Base-by-base conservation (phyloP, 2,888 invertebrate genomes). In the Clepsis dumicolana region DNA sequence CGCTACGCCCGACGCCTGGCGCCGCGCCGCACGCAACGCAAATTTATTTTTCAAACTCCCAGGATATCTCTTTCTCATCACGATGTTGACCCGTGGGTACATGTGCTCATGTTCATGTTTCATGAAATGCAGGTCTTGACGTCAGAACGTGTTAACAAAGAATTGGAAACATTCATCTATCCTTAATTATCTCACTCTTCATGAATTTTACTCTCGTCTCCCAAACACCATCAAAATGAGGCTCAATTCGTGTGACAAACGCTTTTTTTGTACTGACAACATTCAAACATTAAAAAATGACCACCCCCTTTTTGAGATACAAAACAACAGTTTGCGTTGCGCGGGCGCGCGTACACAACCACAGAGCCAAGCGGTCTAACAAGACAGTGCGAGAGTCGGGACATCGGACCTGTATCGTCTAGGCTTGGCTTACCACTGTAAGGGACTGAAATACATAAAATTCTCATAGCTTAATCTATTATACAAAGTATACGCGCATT, bases 291-390 rank as follows among this genome's bases (percentile, higher is more conserved):
- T 10, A 35, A 14, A 14, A 14, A 14, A 1, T 16, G 8, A 8
- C 12, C 8, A 10, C 35, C 44, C 18, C 18, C 10, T 10, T 21
- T 48, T 12, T 21, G 21, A 48, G 10, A 3, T 12, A 48, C 2
- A 21, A 12, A 48, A 48, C 41, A 35, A 35, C 16, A 44, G 54
- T 65, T 65, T 63, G 64, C 59, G 64, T 63, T 64, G 64, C 68
- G 61, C 52, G 54, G 54, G 25, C 60, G 29, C 52, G 64, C 73
- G 48, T 48, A 72, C 80, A 78, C 80, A 73, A 74, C 76, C 82
- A 82, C 84, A 80, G 80, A 82, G 81, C 79, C 83, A 83, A 85
- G 85, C 84, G 75, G 64, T 74, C 70, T 75, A 75, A 65, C 72
- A 74, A 73, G 64, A 64, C 64, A 64, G 64, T 57, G 64, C 64